Percentiles rank a stretch among this genome's conserved stretches.
Evolutionary conservation across 2,797 vertebrate genomes (phyloP).

Genomic region (Acanthurus tractus): DNA sequence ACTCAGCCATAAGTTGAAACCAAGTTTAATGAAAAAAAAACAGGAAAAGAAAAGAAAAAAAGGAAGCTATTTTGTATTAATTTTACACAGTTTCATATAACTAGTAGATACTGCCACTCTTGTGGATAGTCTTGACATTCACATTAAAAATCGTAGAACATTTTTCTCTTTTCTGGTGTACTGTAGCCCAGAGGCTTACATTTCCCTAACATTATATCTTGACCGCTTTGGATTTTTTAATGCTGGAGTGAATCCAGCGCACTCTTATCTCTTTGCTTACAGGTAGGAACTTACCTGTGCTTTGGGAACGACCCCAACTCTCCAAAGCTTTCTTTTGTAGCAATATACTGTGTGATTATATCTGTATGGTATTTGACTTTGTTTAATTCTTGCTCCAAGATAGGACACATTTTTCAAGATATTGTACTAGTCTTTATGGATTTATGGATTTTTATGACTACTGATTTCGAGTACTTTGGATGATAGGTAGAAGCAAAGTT

Average conservation of each 20-base stretch:
- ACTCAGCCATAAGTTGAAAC: slow-evolving; percentile 4
- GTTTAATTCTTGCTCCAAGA: neutral
- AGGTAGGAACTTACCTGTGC: slow-evolving; percentile 7
- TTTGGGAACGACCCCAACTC: slow-evolving; percentile 13
- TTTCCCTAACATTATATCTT: slow-evolving; percentile 5
- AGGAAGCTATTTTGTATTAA: neutral
- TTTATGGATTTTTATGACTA: slow-evolving; percentile 16
- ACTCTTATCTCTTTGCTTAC: slow-evolving; percentile 12
- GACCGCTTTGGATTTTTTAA: slow-evolving; percentile 1
- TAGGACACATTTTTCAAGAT: slow-evolving; percentile 21
- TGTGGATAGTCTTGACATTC: neutral
- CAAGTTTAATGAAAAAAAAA: neutral
- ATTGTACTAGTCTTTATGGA: slow-evolving; percentile 13
- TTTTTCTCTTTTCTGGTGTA: neutral
- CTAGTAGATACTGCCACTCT: neutral
- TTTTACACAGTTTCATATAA: neutral
- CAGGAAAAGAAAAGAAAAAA: neutral
- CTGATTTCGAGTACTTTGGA: slow-evolving; percentile 12
- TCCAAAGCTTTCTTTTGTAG: slow-evolving; percentile 67
- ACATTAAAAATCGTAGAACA: neutral
- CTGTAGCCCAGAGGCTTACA: neutral
- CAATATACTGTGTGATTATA: slow-evolving; percentile 70
- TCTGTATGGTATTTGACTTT: slow-evolving; percentile 57
- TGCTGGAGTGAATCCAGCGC: slow-evolving; percentile 2
- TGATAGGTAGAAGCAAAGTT: slow-evolving; percentile 7